Base-by-base conservation (phyloP, 2,888 invertebrate genomes). In the Chloroclystis v-ata region DNA sequence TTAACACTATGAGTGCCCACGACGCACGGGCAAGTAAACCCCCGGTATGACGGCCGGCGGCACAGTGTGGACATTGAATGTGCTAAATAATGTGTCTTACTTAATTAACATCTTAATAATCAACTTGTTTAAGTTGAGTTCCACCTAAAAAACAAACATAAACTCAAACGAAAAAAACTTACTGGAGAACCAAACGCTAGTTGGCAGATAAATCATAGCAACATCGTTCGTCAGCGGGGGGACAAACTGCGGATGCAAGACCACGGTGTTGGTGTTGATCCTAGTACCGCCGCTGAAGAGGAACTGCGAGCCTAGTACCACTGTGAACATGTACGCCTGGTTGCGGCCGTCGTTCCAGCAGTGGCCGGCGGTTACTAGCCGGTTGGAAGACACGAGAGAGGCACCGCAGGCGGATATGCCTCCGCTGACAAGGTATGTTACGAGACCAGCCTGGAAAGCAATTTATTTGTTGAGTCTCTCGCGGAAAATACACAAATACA, bases 321-420 rank as follows among this genome's bases (percentile, higher is more conserved):
- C 77, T 0, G 49, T 45, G 57, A 78, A 73, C 53, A 30, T 13
- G 13, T 59, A 60, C 44, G 50, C 79, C 24, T 73, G 73, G 38
- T 60, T 60, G 4, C 6, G 0, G 7, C 73, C 72, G 16, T 78
- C 76, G 41, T 52, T 59, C 78, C 79, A 79, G 61, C 81, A 81
- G 59, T 80, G 80, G 8, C 78, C 80, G 0, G 80, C 78, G 0
- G 81, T 81, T 8, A 77, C 62, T n/a, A 75, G 53, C 0, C 76
- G 66, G 52, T 57, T 69, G n/a, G 49, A 2, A 0, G 67, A 49
- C 1, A 80, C 4, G 1, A 81, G 60, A 0, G 75, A 66, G 0
- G 76, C 65, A 0, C 80, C 81, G 24, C 81, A 82, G 0, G 65
- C 79, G 1, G 77, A 77, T 12, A 57, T 57, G 0, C 72, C 73